A percentile compares a stretch with the other conserved stretches of the same genome.
Conservation (phyloP, 2,888 invertebrate species). For the Cephus nigrinus region DNA sequence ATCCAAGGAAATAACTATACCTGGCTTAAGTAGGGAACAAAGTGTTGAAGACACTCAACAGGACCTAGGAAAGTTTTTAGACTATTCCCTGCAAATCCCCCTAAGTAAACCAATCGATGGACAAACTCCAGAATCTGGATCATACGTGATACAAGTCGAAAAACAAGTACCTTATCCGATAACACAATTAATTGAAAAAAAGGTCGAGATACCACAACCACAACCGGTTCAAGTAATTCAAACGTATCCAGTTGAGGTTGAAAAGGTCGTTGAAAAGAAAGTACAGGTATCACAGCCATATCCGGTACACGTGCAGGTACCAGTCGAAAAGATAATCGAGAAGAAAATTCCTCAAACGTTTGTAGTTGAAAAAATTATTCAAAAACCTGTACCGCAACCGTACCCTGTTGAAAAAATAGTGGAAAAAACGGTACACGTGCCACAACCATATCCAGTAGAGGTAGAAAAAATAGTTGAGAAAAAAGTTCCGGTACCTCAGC, state of each 20-base stretch:
- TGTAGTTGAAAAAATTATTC: constrained; percentile 33
- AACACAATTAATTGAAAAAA: constrained; percentile 34
- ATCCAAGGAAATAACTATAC: constrained; percentile 17
- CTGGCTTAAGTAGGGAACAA: not conserved
- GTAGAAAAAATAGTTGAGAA: constrained; percentile 66
- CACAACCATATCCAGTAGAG: constrained; percentile 68
- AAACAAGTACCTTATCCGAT: constrained; percentile 33
- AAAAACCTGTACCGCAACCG: constrained; percentile 41
- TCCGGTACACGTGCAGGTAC: constrained; percentile 4
- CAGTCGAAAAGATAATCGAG: constrained; percentile 5
- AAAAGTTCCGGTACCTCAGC: constrained; percentile 64
- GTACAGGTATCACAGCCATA: constrained; percentile 9
- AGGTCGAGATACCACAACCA: constrained; percentile 47
- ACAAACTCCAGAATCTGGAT: not conserved
- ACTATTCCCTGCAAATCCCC: no score
- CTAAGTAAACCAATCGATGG: not conserved
- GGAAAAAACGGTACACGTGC: constrained; percentile 66
- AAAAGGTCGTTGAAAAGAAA: constrained; percentile 69
- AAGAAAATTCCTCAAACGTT: constrained; percentile 13
- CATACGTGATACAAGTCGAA: not conserved
- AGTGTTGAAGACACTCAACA: no score
- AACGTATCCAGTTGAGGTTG: constrained; percentile 68
- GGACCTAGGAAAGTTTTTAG: no score
- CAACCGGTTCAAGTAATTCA: constrained; percentile 64
- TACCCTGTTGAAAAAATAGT: constrained; percentile 56